Evolutionary conservation across 2,888 invertebrate species (phyloP), one percentile per base, ranked within the genome.

Genomic region (Caenorhabditis drosophilae): DNA sequence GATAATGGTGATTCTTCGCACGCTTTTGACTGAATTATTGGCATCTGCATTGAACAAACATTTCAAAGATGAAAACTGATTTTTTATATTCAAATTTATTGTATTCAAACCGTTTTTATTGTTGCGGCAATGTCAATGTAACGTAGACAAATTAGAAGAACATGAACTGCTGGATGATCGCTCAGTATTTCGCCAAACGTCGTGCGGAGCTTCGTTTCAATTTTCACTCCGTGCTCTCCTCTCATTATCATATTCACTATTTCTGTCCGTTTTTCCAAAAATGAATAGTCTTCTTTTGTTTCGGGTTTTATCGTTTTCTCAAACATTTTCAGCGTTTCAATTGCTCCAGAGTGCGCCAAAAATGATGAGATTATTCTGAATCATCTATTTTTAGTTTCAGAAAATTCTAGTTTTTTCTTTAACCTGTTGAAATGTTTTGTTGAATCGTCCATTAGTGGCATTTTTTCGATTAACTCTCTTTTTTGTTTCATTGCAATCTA

Each of bases 61-160:
- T n/a, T n/a, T n/a, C n/a, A n/a, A n/a, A n/a, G n/a, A n/a, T n/a
- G n/a, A n/a, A n/a, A n/a, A n/a, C n/a, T n/a, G n/a, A n/a, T n/a
- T n/a, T n/a, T n/a, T n/a, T n/a, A n/a, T n/a, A n/a, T n/a, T n/a
- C n/a, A n/a, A n/a, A n/a, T n/a, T n/a, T n/a, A n/a, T n/a, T n/a
- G n/a, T n/a, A n/a, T n/a, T n/a, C n/a, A n/a, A n/a, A n/a, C n/a
- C n/a, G n/a, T n/a, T n/a, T n/a, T n/a, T n/a, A 63, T 12, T 11
- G 57, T 52, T 2, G 18, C 41, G 1, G 63, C 50, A 6, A 63
- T 7, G 42, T 63, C 63, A 4, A 63, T 58, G n/a, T 50, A 63
- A 6, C 63, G 26, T 6, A 63, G 27, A 20, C 63, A 63, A 3
- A 49, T 16, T 1, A 63, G 34, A 4, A 54, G 11, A 2, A 63